Evolutionary conservation across 2,797 vertebrate species (phyloP).

Genomic region (Pseudomugil gertrudae): DNA sequence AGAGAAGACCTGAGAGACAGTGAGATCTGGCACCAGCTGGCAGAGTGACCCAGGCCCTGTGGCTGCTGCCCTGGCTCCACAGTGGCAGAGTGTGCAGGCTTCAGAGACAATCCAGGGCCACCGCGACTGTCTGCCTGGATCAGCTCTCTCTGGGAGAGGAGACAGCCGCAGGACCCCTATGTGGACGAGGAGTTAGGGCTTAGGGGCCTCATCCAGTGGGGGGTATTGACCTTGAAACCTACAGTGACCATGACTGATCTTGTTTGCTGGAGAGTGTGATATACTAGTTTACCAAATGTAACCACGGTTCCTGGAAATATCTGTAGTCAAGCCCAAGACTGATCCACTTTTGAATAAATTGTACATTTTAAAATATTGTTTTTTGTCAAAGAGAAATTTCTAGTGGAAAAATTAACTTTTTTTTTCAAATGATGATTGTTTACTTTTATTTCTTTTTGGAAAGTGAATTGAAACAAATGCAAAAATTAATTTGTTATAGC

Average conservation of each 20-base stretch:
- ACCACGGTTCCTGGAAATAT: constrained; percentile 37
- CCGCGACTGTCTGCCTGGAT: constrained; percentile 77
- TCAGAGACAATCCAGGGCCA: constrained; percentile 75
- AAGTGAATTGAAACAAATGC: neutral
- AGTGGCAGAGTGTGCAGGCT: constrained; percentile 63
- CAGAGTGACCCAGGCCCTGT: constrained; percentile 80
- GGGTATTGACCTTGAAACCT: constrained; percentile 74
- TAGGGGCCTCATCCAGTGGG: constrained; percentile 53
- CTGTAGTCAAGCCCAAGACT: constrained; percentile 18
- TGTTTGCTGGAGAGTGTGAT: constrained; percentile 39
- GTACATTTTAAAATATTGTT: constrained; percentile 4
- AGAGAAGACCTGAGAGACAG: constrained; percentile 64
- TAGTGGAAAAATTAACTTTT: constrained; percentile 6
- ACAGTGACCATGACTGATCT: constrained; percentile 55
- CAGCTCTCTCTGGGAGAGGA: constrained; percentile 70
- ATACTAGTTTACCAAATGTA: constrained; percentile 36
- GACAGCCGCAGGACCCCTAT: constrained; percentile 69
- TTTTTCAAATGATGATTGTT: neutral
- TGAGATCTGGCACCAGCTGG: constrained; percentile 80
- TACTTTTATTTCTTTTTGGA: neutral
- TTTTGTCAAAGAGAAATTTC: constrained; percentile 35
- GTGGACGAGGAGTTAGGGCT: constrained; percentile 62
- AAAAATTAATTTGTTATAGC: neutral
- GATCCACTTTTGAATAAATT: constrained; percentile 1
- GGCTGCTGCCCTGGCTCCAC: constrained; percentile 72